phyloP scores from a whole-genome alignment of 1,140 invertebrate genomes.

The Penaeus indicus region DNA sequence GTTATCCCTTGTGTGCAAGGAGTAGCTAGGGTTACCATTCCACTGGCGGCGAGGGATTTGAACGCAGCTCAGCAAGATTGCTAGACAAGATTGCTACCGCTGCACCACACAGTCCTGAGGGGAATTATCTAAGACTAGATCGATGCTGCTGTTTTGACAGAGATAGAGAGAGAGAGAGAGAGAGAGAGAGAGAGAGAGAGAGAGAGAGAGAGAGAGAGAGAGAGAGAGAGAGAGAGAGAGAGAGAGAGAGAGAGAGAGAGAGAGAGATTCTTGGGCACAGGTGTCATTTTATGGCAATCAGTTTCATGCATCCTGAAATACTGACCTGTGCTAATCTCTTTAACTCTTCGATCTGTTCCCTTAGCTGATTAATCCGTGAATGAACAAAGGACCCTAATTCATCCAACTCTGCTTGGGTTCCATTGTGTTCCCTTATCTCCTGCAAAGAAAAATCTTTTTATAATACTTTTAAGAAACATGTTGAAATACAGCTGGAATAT shows the following conservation, averaged over 20 bases:
- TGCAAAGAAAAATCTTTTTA: not conserved
- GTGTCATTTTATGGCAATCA: not conserved
- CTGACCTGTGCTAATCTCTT: conserved; percentile 55
- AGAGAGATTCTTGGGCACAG: not conserved
- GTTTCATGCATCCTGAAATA: not conserved
- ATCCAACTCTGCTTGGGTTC: conserved; percentile 57
- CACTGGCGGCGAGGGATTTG: too few species aligned
- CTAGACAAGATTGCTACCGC: too few species aligned
- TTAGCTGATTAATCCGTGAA: conserved; percentile 51
- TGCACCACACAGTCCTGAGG: too few species aligned
- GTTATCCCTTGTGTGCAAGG: too few species aligned
- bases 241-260: not conserved
- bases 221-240: not conserved
- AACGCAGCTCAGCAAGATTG: too few species aligned
- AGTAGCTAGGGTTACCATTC: too few species aligned
- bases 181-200: not conserved
- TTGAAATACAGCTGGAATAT: not conserved
- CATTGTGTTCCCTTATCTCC: conserved; percentile 60
- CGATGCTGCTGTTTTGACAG: too few species aligned
- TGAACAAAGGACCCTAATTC: conserved; percentile 58
- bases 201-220: not conserved
- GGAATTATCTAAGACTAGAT: too few species aligned
- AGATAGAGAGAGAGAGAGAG: too few species aligned
- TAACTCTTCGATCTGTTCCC: conserved; percentile 57
- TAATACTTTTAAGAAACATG: not conserved